Conservation (phyloP, 2,888 invertebrate species). For the Pammene fasciana region DNA sequence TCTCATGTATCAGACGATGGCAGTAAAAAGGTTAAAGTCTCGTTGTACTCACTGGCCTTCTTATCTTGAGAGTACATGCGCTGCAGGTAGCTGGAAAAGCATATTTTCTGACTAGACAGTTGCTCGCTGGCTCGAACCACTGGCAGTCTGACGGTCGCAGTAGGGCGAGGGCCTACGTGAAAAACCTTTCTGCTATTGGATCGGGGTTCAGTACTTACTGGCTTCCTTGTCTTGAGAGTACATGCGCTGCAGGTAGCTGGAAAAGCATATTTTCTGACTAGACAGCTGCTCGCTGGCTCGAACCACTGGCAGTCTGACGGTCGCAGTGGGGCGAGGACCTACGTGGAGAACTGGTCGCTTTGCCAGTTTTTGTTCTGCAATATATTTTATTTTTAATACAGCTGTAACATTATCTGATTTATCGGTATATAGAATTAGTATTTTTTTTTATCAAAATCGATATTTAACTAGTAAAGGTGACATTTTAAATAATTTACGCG, state of each 20-base stretch:
- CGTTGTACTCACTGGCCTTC: too few species aligned
- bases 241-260: slow-evolving; percentile 89
- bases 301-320: slow-evolving; percentile 88
- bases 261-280: slow-evolving; percentile 90
- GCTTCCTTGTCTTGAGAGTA: slow-evolving; percentile 67
- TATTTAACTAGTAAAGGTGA: too few species aligned
- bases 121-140: slow-evolving; percentile 89
- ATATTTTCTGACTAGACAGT: slow-evolving; percentile 90
- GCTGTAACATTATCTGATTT: too few species aligned
- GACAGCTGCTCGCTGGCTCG: slow-evolving; percentile 90
- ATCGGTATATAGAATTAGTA: too few species aligned
- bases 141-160: slow-evolving; percentile 87
- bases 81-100: slow-evolving; percentile 89
- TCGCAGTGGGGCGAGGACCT: slow-evolving; percentile 79
- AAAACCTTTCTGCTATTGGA: too few species aligned
- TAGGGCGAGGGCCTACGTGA: slow-evolving; percentile 69
- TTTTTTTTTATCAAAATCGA: too few species aligned
- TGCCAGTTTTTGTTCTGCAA: slow-evolving; percentile 56
- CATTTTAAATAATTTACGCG: too few species aligned
- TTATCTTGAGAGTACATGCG: too few species aligned
- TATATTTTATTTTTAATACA: not conserved
- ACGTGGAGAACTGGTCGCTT: slow-evolving; percentile 75
- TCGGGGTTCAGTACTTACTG: not conserved
- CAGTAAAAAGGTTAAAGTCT: too few species aligned
- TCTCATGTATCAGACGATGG: too few species aligned